Evolutionary conservation across 2,797 vertebrate species (phyloP), one percentile per base, ranked within the genome.

Genomic region (Remorina albescens): DNA sequence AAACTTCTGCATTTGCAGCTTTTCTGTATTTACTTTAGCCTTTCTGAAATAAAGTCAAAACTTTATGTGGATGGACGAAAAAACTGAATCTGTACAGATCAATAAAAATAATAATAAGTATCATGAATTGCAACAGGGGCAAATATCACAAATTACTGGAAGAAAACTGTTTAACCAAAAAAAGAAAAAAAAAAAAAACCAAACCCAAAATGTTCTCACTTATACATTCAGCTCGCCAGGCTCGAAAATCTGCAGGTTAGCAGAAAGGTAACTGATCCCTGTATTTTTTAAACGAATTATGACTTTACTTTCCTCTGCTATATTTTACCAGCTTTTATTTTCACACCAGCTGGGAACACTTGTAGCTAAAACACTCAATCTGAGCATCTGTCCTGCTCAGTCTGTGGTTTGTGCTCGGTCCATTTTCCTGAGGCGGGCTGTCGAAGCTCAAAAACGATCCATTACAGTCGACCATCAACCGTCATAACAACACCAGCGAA

Each of bases 261-360:
- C 46, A 47, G 37, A 59, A 61, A 47, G 30, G 12, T 7, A 25
- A 47, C 19, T 18, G 64, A 53, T 50, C 57, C 15, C 42, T 72
- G 62, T 71, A 15, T 66, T 73, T 73, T 51, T 82, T n/a, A n/a
- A 65, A 76, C 68, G 23, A 3, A 60, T 56, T 16, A 0, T 26
- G 39, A 74, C 46, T 19, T 16, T 21, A 53, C 44, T 49, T 19
- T 3, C 47, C 58, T 67, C 66, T 13, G 61, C 71, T 75, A 21
- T 64, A 63, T 73, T 70, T 81, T 44, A 66, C 68, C 66, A 61
- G 51, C 67, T 74, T 78, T 76, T 50, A 56, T 82, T 78, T 70
- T 56, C 56, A 36, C 49, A 67, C 71, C 83, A 87, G 85, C 85
- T 87, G 87, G 70, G 50, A 80, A 77, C 77, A 80, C 81, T 82